phyloP scores from a whole-genome alignment of 2,888 invertebrate genomes.

The Pasiphila rectangulata region DNA sequence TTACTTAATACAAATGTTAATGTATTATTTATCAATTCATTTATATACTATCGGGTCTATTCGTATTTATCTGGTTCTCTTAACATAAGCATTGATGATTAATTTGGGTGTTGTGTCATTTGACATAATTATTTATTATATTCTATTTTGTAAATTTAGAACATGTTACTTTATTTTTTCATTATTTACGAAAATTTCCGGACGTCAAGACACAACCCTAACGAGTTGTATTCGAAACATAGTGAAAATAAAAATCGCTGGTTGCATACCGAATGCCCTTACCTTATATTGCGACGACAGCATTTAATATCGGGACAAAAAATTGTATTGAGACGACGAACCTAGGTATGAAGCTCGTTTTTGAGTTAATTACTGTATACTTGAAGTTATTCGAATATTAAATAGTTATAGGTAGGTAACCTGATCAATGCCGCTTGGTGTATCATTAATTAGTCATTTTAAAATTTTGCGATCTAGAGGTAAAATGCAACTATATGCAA shows the following conservation, averaged over 20 bases:
- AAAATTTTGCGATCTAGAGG: neutral
- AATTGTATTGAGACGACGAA: slow-evolving; percentile 52
- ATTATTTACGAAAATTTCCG: neutral
- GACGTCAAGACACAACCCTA: slow-evolving; percentile 4
- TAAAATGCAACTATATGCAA: no score
- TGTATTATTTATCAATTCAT: no score
- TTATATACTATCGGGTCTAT: no score
- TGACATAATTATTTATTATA: no score
- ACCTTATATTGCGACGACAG: slow-evolving; percentile 70
- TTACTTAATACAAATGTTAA: no score
- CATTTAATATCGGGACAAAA: slow-evolving; percentile 64
- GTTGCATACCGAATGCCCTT: slow-evolving; percentile 58
- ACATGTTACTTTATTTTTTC: neutral
- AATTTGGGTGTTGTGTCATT: no score
- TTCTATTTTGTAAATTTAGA: no score
- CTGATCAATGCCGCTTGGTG: slow-evolving; percentile 15
- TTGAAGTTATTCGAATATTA: slow-evolving; percentile 41
- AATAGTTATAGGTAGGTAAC: slow-evolving; percentile 26
- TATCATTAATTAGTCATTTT: neutral
- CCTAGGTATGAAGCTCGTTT: slow-evolving; percentile 52
- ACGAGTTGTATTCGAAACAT: slow-evolving; percentile 55
- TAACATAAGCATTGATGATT: no score
- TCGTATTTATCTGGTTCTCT: no score
- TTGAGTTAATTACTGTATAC: slow-evolving; percentile 38
- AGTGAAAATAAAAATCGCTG: slow-evolving; percentile 70